Conservation (phyloP, 1,140 invertebrate species). For the Tetramorium parvispinum region DNA sequence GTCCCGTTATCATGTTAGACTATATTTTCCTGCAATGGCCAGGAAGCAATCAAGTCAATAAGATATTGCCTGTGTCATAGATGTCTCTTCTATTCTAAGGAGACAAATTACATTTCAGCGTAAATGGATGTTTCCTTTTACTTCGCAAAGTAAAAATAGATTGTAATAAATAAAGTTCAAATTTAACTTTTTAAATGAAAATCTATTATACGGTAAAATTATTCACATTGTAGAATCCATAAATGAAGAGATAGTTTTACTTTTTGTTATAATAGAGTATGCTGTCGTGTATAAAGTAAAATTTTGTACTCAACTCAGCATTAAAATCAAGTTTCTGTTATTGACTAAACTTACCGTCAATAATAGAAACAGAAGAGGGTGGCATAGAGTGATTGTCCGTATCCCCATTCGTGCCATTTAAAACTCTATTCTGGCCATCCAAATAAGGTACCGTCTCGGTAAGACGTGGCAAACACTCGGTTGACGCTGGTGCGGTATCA, state of each 20-base stretch:
- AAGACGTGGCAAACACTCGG: constrained; percentile 81
- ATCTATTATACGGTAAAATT: neutral
- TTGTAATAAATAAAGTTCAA: neutral
- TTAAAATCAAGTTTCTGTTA: neutral
- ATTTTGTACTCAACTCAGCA: neutral
- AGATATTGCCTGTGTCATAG: neutral
- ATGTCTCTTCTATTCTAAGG: neutral
- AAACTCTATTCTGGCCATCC: constrained; percentile 61
- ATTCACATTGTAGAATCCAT: neutral
- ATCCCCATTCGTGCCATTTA: constrained; percentile 66
- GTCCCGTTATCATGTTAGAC: neutral
- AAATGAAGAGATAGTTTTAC: neutral
- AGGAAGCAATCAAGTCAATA: neutral
- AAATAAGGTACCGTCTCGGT: constrained; percentile 75
- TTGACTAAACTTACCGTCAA: constrained; percentile 75
- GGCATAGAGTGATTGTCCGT: constrained; percentile 73
- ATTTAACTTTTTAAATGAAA: neutral
- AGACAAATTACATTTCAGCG: neutral
- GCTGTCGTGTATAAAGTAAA: neutral
- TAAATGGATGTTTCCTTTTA: neutral
- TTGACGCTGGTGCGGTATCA: constrained; percentile 88
- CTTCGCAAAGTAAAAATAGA: neutral
- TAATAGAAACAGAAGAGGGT: constrained; percentile 76
- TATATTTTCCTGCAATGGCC: neutral
- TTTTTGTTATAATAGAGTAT: neutral